Evolutionary conservation across 2,888 invertebrate genomes (phyloP).

Genomic region (Pherbina coryleti): DNA sequence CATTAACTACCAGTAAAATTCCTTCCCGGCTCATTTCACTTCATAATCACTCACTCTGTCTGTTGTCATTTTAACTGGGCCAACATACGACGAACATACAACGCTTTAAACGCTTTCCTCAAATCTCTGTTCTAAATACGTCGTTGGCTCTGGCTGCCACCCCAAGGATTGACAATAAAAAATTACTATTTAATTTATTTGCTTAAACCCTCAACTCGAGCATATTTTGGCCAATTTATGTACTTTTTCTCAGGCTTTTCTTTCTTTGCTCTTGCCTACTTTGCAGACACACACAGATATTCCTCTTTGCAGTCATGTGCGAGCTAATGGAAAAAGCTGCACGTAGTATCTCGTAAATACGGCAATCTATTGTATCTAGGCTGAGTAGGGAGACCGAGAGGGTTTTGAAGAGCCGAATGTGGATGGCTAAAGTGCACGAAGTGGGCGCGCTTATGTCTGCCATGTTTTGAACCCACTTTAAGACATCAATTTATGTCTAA

Average conservation of each 20-base stretch:
- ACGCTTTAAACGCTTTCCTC: no score
- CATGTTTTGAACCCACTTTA: neutral
- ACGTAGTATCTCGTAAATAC: neutral
- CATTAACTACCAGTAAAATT: no score
- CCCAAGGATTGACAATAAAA: neutral
- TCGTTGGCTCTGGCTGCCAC: neutral
- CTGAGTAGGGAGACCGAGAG: neutral
- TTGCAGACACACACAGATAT: neutral
- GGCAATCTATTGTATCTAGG: neutral
- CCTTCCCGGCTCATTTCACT: no score
- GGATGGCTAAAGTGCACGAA: neutral
- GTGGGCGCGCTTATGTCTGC: neutral
- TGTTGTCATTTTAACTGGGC: no score
- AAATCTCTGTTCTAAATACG: no score
- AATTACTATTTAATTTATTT: conserved; percentile 3
- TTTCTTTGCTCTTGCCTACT: neutral
- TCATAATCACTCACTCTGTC: no score
- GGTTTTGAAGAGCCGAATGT: neutral
- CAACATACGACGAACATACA: no score
- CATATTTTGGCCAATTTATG: neutral
- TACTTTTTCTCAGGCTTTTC: neutral
- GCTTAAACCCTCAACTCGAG: neutral
- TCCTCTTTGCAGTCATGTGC: neutral
- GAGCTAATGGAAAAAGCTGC: no score
- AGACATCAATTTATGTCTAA: neutral